A percentile compares a stretch with the other conserved stretches of the same genome.
These are phyloP conservation scores for Eolophus roseicapilla DNA, from an alignment of 2,113 vertebrate genomes.

Conservation along the genomic window DNA sequence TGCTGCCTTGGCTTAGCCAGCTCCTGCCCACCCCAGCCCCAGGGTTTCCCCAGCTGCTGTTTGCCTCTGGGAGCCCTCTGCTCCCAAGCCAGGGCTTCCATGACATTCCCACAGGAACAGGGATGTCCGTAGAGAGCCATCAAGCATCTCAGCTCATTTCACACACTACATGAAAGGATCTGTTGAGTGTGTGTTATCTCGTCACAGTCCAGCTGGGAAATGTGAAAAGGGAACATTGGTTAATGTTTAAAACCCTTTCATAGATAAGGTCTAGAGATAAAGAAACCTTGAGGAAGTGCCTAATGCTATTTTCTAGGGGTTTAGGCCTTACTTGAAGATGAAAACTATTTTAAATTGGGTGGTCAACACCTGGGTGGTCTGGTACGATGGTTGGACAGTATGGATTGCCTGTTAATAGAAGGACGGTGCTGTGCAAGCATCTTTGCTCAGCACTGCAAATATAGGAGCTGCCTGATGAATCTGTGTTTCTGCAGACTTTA, in stretches of 20 bases:
- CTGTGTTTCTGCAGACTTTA: neutral
- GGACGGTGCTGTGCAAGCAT: neutral
- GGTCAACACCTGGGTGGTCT: neutral
- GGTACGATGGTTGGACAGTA: accelerated
- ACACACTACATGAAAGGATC: accelerated
- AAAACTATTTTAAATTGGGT: neutral
- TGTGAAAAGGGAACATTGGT: neutral
- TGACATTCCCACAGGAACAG: neutral
- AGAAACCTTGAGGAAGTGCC: neutral
- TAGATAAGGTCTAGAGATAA: neutral
- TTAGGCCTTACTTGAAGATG: neutral
- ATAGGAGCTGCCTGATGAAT: neutral
- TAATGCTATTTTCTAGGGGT: neutral
- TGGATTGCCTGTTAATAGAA: neutral
- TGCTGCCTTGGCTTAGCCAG: accelerated
- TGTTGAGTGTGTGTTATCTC: accelerated
- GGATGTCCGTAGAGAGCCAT: neutral
- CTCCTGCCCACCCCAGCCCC: neutral
- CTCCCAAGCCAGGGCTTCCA: neutral
- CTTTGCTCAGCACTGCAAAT: neutral
- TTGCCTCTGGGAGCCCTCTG: neutral
- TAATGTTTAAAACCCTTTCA: neutral
- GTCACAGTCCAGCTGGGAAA: neutral
- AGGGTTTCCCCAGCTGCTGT: neutral
- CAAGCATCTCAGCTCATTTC: neutral